phyloP scores from a whole-genome alignment of 2,888 invertebrate species.

The Chymomyza fuscimana region DNA sequence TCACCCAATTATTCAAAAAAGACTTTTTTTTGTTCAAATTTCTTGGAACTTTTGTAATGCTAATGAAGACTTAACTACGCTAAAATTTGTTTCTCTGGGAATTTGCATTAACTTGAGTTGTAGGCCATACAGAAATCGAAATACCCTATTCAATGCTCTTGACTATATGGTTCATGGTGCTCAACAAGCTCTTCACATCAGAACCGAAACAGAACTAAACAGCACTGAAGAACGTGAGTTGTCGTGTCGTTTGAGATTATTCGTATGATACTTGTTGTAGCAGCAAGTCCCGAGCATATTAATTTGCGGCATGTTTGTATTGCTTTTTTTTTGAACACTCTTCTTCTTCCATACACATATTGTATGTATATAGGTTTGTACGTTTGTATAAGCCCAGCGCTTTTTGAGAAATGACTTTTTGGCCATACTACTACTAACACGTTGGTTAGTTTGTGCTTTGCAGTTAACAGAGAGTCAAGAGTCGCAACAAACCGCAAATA shows the following conservation, averaged over 20 bases:
- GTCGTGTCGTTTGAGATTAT: constrained; percentile 25
- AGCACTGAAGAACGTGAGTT: constrained; percentile 26
- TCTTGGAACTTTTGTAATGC: not conserved
- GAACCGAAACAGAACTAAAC: constrained; percentile 17
- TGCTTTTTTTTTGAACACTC: not conserved
- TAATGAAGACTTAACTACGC: not conserved
- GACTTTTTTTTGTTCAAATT: not conserved
- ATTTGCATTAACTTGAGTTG: not conserved
- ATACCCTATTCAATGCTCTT: not conserved
- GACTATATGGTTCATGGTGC: not conserved
- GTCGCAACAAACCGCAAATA: constrained; percentile 16
- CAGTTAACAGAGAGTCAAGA: constrained; percentile 20
- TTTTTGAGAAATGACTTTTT: constrained; percentile 33
- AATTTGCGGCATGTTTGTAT: constrained; percentile 13
- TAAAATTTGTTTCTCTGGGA: not conserved
- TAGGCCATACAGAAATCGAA: not conserved
- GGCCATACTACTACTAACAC: constrained; percentile 5
- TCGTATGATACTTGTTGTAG: constrained; percentile 20
- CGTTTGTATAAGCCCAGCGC: not conserved
- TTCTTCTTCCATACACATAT: not conserved
- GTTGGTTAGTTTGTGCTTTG: constrained; percentile 12
- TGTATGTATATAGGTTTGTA: too few relatives aligned
- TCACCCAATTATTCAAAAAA: not conserved
- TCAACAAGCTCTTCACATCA: constrained; percentile 36
- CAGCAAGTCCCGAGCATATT: constrained; percentile 23